Percentiles rank a stretch among this genome's conserved stretches.
These are phyloP conservation scores for Drosophila peninsularis DNA, from an alignment of 2,888 invertebrate genomes.

Conservation along the genomic window DNA sequence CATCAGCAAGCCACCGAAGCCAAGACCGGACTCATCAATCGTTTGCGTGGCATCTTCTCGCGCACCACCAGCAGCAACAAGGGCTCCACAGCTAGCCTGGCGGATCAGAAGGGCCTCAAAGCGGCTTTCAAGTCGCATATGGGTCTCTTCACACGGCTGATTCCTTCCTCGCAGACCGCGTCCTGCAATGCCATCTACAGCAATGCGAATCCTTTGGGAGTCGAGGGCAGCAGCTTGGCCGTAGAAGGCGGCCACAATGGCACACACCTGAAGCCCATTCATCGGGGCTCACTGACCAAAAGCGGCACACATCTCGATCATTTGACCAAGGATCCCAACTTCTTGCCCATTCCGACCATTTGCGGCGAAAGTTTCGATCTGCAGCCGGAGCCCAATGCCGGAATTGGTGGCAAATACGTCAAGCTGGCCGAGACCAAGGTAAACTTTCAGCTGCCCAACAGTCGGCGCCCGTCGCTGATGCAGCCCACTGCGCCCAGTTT, in stretches of 20 bases:
- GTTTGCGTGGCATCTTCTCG: constrained; percentile 87
- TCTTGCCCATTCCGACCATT: constrained; percentile 80
- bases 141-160: constrained; percentile 89
- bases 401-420: constrained; percentile 70
- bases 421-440: constrained; percentile 88
- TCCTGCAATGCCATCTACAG: constrained; percentile 87
- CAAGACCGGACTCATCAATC: constrained; percentile 86
- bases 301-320: constrained; percentile 87
- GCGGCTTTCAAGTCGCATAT: constrained; percentile 90
- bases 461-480: constrained; percentile 85
- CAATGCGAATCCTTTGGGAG: constrained; percentile 37
- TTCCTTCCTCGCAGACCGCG: constrained; percentile 88
- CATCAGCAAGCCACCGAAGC: constrained; percentile 86
- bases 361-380: constrained; percentile 68
- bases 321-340: constrained; percentile 80
- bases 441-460: constrained; percentile 87
- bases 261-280: constrained; percentile 77
- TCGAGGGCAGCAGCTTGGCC: constrained; percentile 21
- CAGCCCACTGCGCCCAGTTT: constrained; percentile 84
- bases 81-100: constrained; percentile 86
- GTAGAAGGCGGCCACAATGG: constrained; percentile 65
- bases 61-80: constrained; percentile 88
- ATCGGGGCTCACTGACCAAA: constrained; percentile 86
- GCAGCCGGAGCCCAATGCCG: constrained; percentile 29
- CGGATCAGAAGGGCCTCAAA: constrained; percentile 87